These are phyloP conservation scores for Drosophila demipolita DNA, from an alignment of 2,888 invertebrate genomes.

Conservation along the genomic window DNA sequence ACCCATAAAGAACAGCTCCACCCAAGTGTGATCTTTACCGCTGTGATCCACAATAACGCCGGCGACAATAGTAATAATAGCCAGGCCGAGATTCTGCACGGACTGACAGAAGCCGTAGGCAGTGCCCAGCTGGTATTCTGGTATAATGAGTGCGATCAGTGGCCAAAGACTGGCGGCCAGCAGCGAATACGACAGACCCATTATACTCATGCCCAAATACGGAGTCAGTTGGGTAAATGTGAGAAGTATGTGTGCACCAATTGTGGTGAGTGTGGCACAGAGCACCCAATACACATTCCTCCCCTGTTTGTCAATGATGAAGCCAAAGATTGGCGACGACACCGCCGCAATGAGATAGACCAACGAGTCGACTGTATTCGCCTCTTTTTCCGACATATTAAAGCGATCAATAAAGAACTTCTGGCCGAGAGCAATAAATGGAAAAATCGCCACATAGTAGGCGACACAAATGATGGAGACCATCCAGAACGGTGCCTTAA, in stretches of 20 bases:
- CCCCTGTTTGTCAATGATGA: conserved; percentile 95
- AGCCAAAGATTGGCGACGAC: conserved; percentile 94
- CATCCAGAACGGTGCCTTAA: conserved; percentile 95
- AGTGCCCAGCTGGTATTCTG: conserved; percentile 96
- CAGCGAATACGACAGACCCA: conserved; percentile 96
- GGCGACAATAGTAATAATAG: conserved; percentile 92
- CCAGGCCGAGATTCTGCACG: conserved; percentile 97
- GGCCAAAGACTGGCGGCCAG: conserved; percentile 98
- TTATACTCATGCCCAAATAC: conserved; percentile 89
- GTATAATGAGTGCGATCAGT: conserved; percentile 95
- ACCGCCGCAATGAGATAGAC: conserved; percentile 93
- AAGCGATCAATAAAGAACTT: conserved; percentile 95
- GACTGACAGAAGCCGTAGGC: conserved; percentile 99
- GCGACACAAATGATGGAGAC: conserved; percentile 95
- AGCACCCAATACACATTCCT: conserved; percentile 96
- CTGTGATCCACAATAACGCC: conserved; percentile 94
- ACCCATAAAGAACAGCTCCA: conserved; percentile 96
- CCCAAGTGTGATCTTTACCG: conserved; percentile 90
- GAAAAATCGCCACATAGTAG: conserved; percentile 98
- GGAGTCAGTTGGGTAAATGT: conserved; percentile 88
- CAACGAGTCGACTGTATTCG: conserved; percentile 94
- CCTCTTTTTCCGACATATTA: conserved; percentile 88
- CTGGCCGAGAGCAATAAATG: conserved; percentile 98
- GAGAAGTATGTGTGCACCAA: conserved; percentile 88
- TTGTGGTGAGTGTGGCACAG: conserved; percentile 89